A percentile compares a stretch with the other conserved stretches of the same genome.
Conservation (phyloP, 2,888 invertebrate species). For the Synanthedon vespiformis region DNA sequence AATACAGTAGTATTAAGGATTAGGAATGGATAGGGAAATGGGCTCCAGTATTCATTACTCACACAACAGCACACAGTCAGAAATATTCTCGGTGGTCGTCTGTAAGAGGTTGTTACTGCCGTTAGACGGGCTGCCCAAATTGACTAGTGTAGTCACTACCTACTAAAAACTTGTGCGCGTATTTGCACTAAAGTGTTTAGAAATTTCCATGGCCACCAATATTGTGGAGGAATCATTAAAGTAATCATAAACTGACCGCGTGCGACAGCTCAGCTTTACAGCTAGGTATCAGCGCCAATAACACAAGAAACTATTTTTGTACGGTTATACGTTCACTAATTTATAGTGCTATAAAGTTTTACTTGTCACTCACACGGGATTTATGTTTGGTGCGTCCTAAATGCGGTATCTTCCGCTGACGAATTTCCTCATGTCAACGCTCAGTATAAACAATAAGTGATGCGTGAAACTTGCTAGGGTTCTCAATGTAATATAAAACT, state of each 20-base stretch:
- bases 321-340: conserved; percentile 52
- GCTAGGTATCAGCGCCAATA: conserved; percentile 50
- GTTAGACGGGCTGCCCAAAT: too few species aligned
- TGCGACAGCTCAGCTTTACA: conserved; percentile 59
- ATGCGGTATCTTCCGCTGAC: conserved; percentile 66
- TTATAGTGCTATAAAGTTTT: conserved; percentile 65
- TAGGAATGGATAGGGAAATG: too few species aligned
- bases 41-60: too few species aligned
- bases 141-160: too few species aligned
- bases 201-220: too few species aligned
- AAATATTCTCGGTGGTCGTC: too few species aligned
- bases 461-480: conserved; percentile 11
- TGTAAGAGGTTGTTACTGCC: too few species aligned
- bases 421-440: conserved; percentile 64
- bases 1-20: too few species aligned
- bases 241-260: conserved; percentile 15
- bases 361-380: conserved; percentile 64
- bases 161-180: neutral
- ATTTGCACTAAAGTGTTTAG: too few species aligned
- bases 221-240: neutral
- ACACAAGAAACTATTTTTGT: conserved; percentile 47
- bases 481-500: neutral
- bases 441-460: conserved; percentile 39
- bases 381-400: conserved; percentile 57
- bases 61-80: too few species aligned